phyloP scores from a whole-genome alignment of 2,888 invertebrate genomes.

The Hyalella azteca region DNA sequence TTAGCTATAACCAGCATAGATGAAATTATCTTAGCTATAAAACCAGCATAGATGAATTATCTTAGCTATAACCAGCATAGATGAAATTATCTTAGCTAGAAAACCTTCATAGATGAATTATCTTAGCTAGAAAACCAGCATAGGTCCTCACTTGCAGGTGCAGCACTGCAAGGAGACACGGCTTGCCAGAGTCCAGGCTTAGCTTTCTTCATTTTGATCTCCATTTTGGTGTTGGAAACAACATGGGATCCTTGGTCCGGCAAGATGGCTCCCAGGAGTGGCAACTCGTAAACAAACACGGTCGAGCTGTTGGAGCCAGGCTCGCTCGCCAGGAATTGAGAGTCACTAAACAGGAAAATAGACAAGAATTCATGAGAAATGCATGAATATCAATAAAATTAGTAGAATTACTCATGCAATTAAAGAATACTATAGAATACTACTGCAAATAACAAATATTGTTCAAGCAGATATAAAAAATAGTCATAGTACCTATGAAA shows the following conservation, averaged over 20 bases:
- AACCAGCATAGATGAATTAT: no score
- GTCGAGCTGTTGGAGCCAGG: conserved; percentile 41
- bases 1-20: no score
- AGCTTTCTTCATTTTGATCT: conserved; percentile 54
- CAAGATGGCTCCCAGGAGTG: conserved; percentile 48
- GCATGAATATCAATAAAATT: neutral
- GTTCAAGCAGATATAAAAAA: neutral
- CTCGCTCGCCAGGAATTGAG: conserved; percentile 44
- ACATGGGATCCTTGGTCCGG: conserved; percentile 44
- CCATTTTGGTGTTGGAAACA: conserved; percentile 44
- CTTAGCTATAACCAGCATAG: no score
- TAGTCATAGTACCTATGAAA: neutral
- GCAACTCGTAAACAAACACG: conserved; percentile 51
- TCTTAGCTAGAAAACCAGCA: no score
- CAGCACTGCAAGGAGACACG: neutral
- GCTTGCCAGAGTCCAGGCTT: conserved; percentile 37
- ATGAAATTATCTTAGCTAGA: no score
- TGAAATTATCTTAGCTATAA: no score
- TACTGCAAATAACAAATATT: neutral
- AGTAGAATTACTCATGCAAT: neutral
- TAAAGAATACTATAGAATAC: neutral
- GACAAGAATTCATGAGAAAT: neutral
- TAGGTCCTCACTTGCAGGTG: neutral
- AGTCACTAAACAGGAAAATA: conserved; percentile 43
- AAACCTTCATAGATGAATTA: no score